Conservation (phyloP, 2,113 vertebrate species). For the Muntiacus muntjak region DNA sequence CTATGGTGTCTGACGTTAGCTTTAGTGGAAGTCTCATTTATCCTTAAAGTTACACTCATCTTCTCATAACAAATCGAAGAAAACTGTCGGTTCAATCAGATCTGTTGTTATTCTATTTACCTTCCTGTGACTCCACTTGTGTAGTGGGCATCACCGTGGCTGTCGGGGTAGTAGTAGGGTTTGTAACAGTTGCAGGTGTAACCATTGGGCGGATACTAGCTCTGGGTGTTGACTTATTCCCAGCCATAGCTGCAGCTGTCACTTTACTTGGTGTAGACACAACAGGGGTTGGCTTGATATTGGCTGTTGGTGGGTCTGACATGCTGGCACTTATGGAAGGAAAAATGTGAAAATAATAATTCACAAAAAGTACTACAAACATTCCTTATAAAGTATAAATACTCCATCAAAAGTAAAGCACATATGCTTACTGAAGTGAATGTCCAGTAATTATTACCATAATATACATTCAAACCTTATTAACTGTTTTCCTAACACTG, state of each 20-base stretch:
- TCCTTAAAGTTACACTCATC: background rate
- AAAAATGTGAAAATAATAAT: background rate
- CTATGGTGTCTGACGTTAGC: background rate
- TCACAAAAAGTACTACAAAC: background rate
- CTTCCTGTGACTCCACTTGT: constrained; percentile 96
- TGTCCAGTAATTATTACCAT: background rate
- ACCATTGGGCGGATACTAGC: constrained; percentile 99
- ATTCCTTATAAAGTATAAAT: background rate
- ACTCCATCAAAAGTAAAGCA: background rate
- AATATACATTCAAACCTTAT: background rate
- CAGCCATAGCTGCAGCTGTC: constrained; percentile 90
- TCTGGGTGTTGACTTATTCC: constrained; percentile 95
- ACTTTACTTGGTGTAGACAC: constrained; percentile 94
- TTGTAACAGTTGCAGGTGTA: constrained; percentile 93
- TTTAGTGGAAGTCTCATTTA: background rate
- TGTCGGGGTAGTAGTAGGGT: constrained; percentile 92
- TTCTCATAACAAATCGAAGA: background rate
- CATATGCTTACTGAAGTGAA: background rate
- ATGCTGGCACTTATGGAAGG: constrained; percentile 85
- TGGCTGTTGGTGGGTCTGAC: constrained; percentile 96
- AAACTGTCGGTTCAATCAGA: background rate
- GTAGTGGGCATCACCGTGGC: constrained; percentile 99
- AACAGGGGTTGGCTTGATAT: constrained; percentile 98
- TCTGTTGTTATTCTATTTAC: constrained; percentile 70
- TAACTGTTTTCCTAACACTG: background rate